phyloP scores from a whole-genome alignment of 2,797 vertebrate genomes.

The Eospalax fontanierii region DNA sequence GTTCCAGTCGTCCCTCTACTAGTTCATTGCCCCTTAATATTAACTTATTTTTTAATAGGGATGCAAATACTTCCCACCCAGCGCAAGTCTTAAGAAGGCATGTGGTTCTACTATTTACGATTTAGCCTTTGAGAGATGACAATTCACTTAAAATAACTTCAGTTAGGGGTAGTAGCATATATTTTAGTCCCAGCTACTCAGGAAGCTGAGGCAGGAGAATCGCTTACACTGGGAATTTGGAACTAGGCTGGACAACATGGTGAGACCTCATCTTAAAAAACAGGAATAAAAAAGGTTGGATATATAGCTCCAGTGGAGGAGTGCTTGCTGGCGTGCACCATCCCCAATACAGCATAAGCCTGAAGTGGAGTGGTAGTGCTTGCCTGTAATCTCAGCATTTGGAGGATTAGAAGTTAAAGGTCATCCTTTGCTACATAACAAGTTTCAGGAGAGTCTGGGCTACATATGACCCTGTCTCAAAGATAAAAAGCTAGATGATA shows the following conservation, averaged over 20 bases:
- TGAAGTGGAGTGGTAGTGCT: neutral
- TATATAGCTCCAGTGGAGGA: fast-evolving
- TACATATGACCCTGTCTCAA: neutral
- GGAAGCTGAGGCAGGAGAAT: neutral
- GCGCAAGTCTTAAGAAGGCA: neutral
- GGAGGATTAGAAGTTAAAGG: neutral
- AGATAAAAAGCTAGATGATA: neutral
- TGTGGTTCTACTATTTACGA: neutral
- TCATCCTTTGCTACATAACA: too few species aligned
- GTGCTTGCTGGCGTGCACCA: too few species aligned
- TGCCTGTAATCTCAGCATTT: neutral
- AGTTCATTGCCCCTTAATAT: neutral
- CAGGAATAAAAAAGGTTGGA: neutral
- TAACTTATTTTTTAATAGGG: neutral
- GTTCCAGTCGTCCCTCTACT: neutral
- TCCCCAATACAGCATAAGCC: neutral
- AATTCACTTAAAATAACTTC: neutral
- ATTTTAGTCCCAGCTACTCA: too few species aligned
- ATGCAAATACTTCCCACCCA: neutral
- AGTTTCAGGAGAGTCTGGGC: neutral
- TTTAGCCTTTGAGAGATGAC: neutral
- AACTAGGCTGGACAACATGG: neutral
- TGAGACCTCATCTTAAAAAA: neutral
- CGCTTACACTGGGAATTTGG: neutral
- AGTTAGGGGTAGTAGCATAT: too few species aligned